Base-by-base conservation (phyloP, 2,113 vertebrate genomes). In the Nicator chloris region DNA sequence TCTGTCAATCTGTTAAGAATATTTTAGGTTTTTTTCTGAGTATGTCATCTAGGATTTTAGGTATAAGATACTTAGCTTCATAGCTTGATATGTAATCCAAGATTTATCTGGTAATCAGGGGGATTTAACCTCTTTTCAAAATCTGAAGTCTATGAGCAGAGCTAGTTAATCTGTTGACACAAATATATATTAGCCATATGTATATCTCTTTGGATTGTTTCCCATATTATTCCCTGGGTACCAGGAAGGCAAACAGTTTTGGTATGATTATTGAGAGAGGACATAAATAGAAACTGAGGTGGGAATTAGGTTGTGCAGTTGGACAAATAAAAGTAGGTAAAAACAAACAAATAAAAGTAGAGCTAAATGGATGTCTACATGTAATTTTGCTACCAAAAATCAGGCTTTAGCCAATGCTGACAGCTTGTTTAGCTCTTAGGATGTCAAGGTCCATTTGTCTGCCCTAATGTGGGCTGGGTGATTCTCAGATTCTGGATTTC, bases 91-190 rank as follows among this genome's bases (percentile, higher is more conserved):
- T 81, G 42, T 59, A 94, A 86, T 83, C 76, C 76, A 86, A 40
- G 39, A 71, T 86, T 86, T 73, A 64, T 69, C 56, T 66, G 30
- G 27, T 70, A 68, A 70, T 94, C 39, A 27, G 9, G 2, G 15
- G 45, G 6, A 83, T 93, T 94, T 93, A 83, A 47, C 9, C 13
- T 35, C 16, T 79, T 94, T 71, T 81, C 44, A 76, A 75, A 88
- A 84, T 31, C 27, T 69, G 64, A 79, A 84, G 77, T 11, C 47
- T 19, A 56, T 10, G 9, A 89, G 22, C 33, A 94, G 82, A 92
- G 23, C 26, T 63, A 23, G 59, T 70, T 90, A 88, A 83, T 80
- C 59, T 85, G 27, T 94, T 94, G 66, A 66, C 68, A 86, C 39
- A 88, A 66, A 92, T 51, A 78, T 50, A 54, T 73, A 49, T 88